Evolutionary conservation across 2,888 invertebrate genomes (phyloP).

Genomic region (Mythimna lalbum): DNA sequence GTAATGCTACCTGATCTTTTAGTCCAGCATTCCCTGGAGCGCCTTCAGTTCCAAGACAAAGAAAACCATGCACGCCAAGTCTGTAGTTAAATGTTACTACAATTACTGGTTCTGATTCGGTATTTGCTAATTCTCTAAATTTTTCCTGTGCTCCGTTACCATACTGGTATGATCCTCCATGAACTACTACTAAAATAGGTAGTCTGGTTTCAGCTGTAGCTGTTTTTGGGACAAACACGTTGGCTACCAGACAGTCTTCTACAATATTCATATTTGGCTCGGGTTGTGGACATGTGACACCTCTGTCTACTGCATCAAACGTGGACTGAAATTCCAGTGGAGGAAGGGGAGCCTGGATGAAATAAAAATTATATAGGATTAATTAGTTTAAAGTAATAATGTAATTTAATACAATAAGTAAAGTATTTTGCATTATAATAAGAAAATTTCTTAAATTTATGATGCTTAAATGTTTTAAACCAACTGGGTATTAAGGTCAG

Average conservation of each 20-base stretch:
- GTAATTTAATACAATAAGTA: too few species aligned
- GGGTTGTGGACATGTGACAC: conserved; percentile 70
- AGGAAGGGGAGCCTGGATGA: conserved; percentile 71
- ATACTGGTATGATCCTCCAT: conserved; percentile 81
- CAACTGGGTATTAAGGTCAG: neutral
- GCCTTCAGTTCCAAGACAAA: conserved; percentile 77
- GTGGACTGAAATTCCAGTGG: conserved; percentile 68
- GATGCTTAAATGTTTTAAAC: neutral
- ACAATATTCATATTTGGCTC: conserved; percentile 23
- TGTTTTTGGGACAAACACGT: conserved; percentile 76
- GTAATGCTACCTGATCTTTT: conserved; percentile 79
- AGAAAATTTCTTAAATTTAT: neutral
- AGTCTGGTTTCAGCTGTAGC: conserved; percentile 57
- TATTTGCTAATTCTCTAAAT: conserved; percentile 66
- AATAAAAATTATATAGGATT: conserved; percentile 15
- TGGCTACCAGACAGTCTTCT: conserved; percentile 80
- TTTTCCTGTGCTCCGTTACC: conserved; percentile 71
- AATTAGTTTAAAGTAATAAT: neutral
- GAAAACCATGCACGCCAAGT: conserved; percentile 74
- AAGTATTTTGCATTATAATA: neutral
- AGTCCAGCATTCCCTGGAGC: conserved; percentile 81
- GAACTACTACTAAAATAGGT: conserved; percentile 82
- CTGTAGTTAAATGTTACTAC: conserved; percentile 78
- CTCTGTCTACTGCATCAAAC: conserved; percentile 66
- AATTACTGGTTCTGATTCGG: conserved; percentile 67